Conservation (phyloP, 2,113 vertebrate species). For the Hippocampus zosterae region DNA sequence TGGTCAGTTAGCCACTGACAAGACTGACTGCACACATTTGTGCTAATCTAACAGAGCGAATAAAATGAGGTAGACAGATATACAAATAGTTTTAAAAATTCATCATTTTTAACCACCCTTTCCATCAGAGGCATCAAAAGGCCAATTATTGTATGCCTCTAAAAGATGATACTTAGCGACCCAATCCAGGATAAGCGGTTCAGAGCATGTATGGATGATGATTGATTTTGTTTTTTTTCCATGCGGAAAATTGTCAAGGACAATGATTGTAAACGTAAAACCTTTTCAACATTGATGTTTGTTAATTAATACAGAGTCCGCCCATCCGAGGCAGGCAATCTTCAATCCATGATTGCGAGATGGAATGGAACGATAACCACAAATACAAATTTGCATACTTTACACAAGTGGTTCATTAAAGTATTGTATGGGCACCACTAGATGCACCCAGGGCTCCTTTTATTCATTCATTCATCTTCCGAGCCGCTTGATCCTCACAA, state of each 20-base stretch:
- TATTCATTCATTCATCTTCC: too few species aligned
- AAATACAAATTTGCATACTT: background rate
- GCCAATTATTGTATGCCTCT: background rate
- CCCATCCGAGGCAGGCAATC: background rate
- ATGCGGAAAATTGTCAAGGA: background rate
- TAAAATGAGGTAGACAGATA: background rate
- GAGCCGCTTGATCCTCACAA: too few species aligned
- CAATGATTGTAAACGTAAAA: background rate
- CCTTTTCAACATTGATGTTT: too few species aligned
- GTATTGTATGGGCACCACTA: too few species aligned
- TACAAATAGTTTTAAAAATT: too few species aligned
- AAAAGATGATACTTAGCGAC: background rate
- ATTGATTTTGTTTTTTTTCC: background rate
- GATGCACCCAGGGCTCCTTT: too few species aligned
- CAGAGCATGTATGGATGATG: too few species aligned
- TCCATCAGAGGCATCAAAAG: background rate
- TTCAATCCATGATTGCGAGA: background rate
- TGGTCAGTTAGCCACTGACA: background rate
- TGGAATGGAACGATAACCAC: background rate
- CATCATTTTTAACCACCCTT: too few species aligned
- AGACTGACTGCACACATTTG: background rate
- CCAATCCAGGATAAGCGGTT: too few species aligned
- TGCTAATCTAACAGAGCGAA: background rate
- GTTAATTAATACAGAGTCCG: too few species aligned
- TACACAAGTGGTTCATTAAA: too few species aligned